phyloP scores from a whole-genome alignment of 2,888 invertebrate species.

The Capitulum mitella region DNA sequence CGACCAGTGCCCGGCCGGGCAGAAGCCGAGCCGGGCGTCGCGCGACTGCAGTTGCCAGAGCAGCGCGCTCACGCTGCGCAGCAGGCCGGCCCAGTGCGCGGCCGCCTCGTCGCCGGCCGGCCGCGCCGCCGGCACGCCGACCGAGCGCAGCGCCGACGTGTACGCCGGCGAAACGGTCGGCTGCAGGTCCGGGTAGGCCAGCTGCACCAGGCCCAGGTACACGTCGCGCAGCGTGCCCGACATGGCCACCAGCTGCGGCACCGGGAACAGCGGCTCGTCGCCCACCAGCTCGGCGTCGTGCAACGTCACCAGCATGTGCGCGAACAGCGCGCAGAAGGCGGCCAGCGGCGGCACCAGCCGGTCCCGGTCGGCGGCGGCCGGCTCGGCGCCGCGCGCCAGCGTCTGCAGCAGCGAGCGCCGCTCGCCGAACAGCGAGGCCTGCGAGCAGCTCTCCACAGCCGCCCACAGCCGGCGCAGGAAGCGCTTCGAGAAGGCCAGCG shows the following conservation, averaged over 20 bases:
- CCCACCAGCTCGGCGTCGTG: slow-evolving; percentile 71
- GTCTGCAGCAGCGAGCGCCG: slow-evolving; percentile 53
- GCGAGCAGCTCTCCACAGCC: slow-evolving; percentile 46
- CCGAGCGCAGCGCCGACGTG: neutral
- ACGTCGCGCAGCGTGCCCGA: slow-evolving; percentile 67
- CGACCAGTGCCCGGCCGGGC: slow-evolving; percentile 61
- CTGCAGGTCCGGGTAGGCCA: slow-evolving; percentile 69
- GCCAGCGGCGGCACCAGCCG: slow-evolving; percentile 68
- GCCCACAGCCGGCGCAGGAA: slow-evolving; percentile 71
- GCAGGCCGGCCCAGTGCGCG: neutral
- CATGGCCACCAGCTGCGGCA: slow-evolving; percentile 62
- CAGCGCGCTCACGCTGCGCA: slow-evolving; percentile 43
- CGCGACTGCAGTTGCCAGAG: slow-evolving; percentile 75
- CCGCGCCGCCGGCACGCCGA: neutral
- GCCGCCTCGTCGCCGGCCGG: neutral
- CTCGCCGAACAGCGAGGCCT: slow-evolving; percentile 48
- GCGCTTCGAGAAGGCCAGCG: slow-evolving; percentile 67
- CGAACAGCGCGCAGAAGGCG: slow-evolving; percentile 75
- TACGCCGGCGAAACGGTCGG: neutral
- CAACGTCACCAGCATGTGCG: slow-evolving; percentile 67
- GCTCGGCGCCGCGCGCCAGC: slow-evolving; percentile 58
- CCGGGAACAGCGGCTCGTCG: slow-evolving; percentile 60
- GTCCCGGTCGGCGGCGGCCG: slow-evolving; percentile 55
- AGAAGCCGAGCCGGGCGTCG: slow-evolving; percentile 72
- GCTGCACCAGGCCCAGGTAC: slow-evolving; percentile 73